Base-by-base conservation (phyloP, 2,113 vertebrate species). In the Hemiscyllium ocellatum region DNA sequence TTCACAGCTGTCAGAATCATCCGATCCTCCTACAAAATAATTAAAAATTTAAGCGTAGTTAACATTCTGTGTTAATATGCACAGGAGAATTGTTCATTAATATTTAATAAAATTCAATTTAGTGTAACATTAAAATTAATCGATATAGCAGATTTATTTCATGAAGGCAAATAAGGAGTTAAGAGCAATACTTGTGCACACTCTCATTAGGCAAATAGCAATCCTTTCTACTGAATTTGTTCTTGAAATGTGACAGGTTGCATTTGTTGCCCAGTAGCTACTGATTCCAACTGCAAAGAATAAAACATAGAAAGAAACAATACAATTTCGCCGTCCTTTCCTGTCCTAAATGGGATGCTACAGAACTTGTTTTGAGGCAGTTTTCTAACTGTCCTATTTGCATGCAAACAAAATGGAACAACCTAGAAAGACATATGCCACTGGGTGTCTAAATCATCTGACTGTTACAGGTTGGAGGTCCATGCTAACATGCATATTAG, bases 1-100 rank as follows among this genome's bases (percentile, higher is more conserved):
- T 56, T 99, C 98, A 6, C 96, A 96, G 0, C 98, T 98, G 1
- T 98, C 98, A 0, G 97, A 97, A 72, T 98, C 98, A 96, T 98
- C 98, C 22, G 96, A 89, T 95, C 98, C 98, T 96, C 96, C 98
- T 98, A 96, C 1, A 97, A 68, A 96, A 83, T 89, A 72, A 94
- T 61, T 94, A 69, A 7, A 96, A 96, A 97, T 68, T 96, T 83
- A 61, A 66, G 69, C 76, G 29, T 72, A 93, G 52, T 61, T 76
- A 94, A 80, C 61, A 90, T 69, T 66, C 29, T 66, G 1, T 94
- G 47, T 78, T 68, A 68, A 83, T 65, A 96, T 95, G 69, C 69
- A 17, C 47, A 69, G 42, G 47, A 50, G 69, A 95, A 95, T 33
- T 94, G 87, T 33, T 61, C 87, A 94, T 95, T 70, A 95, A 95